A percentile compares a stretch with the other conserved stretches of the same genome.
Conservation (phyloP, 1,140 invertebrate genomes). For the Drosophila albomicans region DNA sequence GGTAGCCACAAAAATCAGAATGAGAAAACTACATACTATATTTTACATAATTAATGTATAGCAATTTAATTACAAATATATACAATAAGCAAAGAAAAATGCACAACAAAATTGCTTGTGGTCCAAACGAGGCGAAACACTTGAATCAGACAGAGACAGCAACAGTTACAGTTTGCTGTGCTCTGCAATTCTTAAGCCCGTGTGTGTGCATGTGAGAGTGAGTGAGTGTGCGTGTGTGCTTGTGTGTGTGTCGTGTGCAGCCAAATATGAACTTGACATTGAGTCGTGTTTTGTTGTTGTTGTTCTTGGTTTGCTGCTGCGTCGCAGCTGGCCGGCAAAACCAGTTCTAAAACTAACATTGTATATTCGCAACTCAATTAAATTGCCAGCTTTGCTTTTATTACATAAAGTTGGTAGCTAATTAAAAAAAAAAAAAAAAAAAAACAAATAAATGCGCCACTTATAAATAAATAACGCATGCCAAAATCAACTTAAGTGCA, state of each 20-base stretch:
- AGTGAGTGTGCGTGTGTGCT: neutral
- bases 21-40: constrained; percentile 9
- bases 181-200: constrained; percentile 8
- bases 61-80: constrained; percentile 27
- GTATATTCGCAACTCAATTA: constrained; percentile 26
- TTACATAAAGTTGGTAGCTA: constrained; percentile 36
- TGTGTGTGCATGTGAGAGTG: neutral
- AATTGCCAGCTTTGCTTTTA: constrained; percentile 34
- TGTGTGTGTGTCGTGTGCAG: constrained; percentile 8
- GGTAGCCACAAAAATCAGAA: constrained; percentile 48
- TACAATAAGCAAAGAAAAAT: neutral
- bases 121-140: neutral
- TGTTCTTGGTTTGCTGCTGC: constrained; percentile 2
- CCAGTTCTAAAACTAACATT: constrained; percentile 47
- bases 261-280: constrained; percentile 54
- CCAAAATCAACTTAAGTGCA: constrained; percentile 64
- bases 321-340: constrained; percentile 33
- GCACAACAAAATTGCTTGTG: neutral
- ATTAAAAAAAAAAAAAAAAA: constrained; percentile 27
- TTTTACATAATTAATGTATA: constrained; percentile 18
- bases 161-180: neutral
- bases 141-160: constrained; percentile 29
- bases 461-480: constrained; percentile 56
- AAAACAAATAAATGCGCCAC: neutral
- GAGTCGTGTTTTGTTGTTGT: constrained; percentile 13